These are phyloP conservation scores for Mobula hypostoma DNA, from an alignment of 2,113 vertebrate genomes.

Conservation along the genomic window DNA sequence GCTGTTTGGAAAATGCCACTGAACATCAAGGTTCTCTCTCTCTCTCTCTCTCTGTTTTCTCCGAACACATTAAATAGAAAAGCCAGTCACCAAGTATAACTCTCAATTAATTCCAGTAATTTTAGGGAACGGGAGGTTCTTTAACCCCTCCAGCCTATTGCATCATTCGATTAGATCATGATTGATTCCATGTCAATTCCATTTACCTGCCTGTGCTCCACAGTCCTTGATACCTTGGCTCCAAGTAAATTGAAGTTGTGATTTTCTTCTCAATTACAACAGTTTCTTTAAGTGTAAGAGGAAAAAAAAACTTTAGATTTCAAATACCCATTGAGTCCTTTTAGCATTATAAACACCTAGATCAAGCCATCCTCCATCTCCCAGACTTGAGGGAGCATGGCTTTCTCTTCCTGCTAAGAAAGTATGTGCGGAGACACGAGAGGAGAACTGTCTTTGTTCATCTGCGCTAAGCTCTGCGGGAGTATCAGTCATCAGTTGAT, in stretches of 20 bases:
- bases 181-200: neutral
- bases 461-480: too few species aligned
- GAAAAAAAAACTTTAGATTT: neutral
- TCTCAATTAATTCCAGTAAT: neutral
- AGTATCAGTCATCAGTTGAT: too few species aligned
- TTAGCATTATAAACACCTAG: neutral
- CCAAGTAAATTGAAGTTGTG: neutral
- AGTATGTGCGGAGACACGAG: neutral
- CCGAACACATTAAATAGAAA: neutral
- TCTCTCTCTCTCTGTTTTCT: neutral
- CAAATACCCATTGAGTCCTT: neutral
- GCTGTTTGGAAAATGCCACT: neutral
- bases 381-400: neutral
- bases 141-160: neutral
- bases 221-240: neutral
- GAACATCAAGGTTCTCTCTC: neutral
- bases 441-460: too few species aligned
- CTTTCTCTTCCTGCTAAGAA: neutral
- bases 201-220: neutral
- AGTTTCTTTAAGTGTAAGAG: neutral
- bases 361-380: neutral
- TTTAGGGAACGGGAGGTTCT: neutral
- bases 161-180: neutral
- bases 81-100: neutral
- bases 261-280: neutral